These are phyloP conservation scores for Philereme vetulata DNA, from an alignment of 2,888 invertebrate species.

Conservation along the genomic window DNA sequence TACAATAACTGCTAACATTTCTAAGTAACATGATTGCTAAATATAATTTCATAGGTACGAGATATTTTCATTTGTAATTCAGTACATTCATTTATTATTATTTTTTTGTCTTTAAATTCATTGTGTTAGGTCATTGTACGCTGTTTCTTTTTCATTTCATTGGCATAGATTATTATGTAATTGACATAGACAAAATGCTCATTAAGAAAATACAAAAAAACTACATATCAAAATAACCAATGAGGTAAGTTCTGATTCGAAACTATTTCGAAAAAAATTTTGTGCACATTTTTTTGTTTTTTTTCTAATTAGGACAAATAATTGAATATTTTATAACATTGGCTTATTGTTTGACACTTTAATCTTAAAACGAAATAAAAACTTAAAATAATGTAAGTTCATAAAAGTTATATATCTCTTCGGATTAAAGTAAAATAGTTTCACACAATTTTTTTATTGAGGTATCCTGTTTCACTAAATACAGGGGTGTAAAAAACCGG, in stretches of 20 bases:
- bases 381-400: conserved; percentile 32
- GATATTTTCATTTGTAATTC: neutral
- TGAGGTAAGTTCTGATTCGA: too few relatives aligned
- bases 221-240: too few relatives aligned
- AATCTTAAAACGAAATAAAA: conserved; percentile 45
- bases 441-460: conserved; percentile 1
- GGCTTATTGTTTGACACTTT: conserved; percentile 35
- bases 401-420: neutral
- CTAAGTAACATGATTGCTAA: conserved; percentile 18
- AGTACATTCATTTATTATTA: neutral
- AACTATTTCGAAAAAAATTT: too few relatives aligned
- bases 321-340: conserved; percentile 10
- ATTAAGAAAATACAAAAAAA: too few relatives aligned
- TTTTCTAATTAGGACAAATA: conserved; percentile 4
- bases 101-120: conserved; percentile 2
- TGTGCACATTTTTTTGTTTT: conserved; percentile 1
- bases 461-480: conserved; percentile 7
- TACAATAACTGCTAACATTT: conserved; percentile 23
- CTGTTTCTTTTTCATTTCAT: neutral
- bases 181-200: conserved; percentile 5
- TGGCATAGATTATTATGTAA: neutral
- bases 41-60: conserved; percentile 11
- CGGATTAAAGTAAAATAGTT: conserved; percentile 1
- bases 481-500: too few relatives aligned
- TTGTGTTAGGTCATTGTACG: neutral